These are phyloP conservation scores for Lophotis ruficrista DNA, from an alignment of 2,113 vertebrate species.

Conservation along the genomic window DNA sequence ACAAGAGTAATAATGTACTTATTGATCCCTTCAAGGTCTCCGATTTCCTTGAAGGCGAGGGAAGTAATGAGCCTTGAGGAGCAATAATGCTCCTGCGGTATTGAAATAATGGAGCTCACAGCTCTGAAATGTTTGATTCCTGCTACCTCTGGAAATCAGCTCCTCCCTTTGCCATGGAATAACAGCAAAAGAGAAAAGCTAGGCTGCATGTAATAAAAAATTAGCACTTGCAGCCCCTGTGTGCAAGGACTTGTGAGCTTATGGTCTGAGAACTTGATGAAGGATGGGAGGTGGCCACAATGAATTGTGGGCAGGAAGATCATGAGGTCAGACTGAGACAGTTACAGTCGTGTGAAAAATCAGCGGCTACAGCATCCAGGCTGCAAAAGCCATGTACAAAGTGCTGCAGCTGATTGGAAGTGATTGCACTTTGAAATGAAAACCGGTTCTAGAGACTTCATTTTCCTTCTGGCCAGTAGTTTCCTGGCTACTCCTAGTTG, in stretches of 20 bases:
- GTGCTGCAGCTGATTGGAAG: not conserved
- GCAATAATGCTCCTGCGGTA: not conserved
- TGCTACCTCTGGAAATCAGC: not conserved
- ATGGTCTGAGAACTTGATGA: not conserved
- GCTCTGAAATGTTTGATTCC: not conserved
- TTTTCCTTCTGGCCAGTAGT: no score
- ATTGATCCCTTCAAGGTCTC: conserved; percentile 48
- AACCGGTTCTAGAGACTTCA: not conserved
- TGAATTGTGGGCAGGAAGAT: not conserved
- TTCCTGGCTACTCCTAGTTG: not conserved
- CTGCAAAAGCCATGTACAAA: not conserved
- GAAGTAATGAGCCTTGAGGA: conserved; percentile 15
- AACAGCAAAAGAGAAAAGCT: not conserved
- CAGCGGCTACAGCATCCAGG: not conserved
- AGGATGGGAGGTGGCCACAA: not conserved
- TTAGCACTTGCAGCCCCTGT: not conserved
- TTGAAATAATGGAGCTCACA: not conserved
- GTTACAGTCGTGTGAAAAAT: not conserved
- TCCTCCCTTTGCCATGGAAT: not conserved
- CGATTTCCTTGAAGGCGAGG: not conserved
- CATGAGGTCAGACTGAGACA: not conserved
- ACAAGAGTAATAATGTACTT: conserved; percentile 46
- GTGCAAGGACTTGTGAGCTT: not conserved
- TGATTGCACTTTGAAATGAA: not conserved
- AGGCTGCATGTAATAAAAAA: not conserved